Evolutionary conservation across 2,113 vertebrate species (phyloP).

Genomic region (Anhinga rufa): DNA sequence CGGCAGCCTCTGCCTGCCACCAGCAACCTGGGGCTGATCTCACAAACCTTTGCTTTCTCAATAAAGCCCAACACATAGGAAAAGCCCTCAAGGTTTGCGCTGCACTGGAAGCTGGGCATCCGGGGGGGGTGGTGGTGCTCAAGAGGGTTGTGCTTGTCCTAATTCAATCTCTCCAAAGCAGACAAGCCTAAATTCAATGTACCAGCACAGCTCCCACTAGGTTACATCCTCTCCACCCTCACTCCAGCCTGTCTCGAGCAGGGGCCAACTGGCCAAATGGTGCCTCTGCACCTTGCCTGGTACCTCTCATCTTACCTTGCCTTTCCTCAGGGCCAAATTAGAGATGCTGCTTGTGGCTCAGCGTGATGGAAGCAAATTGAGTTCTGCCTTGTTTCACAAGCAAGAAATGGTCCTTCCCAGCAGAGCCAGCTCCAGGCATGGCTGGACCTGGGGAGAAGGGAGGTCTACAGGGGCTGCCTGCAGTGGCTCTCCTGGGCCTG

Average conservation of each 20-base stretch:
- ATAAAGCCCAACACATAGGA: not conserved
- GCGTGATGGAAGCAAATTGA: not conserved
- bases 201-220: not conserved
- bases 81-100: not conserved
- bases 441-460: not conserved
- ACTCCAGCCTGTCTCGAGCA: not conserved
- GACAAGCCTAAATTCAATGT: not conserved
- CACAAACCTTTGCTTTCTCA: not conserved
- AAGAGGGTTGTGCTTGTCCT: not conserved
- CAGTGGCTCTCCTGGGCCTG: fast-evolving
- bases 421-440: not conserved
- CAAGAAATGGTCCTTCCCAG: not conserved
- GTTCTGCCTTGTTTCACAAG: not conserved
- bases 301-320: not conserved
- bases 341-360: not conserved
- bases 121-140: fast-evolving
- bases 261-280: not conserved
- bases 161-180: not conserved
- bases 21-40: fast-evolving
- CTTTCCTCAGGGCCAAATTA: not conserved
- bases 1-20: not conserved
- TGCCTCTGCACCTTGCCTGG: not conserved
- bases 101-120: not conserved
- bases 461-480: not conserved
- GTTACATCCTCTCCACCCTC: not conserved